phyloP scores from a whole-genome alignment of 2,113 vertebrate species.

The Campylomormyrus numenius region DNA sequence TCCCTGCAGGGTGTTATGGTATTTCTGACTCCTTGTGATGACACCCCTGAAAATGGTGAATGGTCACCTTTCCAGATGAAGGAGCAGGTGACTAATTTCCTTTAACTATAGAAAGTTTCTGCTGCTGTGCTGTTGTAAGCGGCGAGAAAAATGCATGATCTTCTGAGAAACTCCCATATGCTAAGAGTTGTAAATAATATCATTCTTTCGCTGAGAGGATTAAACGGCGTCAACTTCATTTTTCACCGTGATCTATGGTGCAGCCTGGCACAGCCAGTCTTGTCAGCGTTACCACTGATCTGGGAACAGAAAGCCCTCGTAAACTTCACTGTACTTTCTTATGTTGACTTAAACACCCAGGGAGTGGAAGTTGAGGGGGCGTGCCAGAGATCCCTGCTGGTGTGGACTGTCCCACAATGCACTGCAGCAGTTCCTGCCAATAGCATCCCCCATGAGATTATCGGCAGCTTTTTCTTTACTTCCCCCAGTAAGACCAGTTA shows the following conservation, averaged over 20 bases:
- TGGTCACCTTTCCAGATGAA: neutral
- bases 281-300: conserved; percentile 17
- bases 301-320: conserved; percentile 8
- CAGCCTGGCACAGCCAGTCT: conserved; percentile 14
- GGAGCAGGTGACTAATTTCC: neutral
- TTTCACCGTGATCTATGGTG: conserved; percentile 29
- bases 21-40: neutral
- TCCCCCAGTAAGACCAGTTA: neutral
- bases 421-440: neutral
- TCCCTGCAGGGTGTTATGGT: neutral
- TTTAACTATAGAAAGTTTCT: conserved; percentile 2
- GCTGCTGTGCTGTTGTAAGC: neutral
- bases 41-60: neutral
- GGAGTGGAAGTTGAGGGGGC: neutral
- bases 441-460: neutral
- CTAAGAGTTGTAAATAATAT: conserved; percentile 22
- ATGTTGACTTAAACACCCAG: conserved; percentile 11
- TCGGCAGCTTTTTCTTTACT: neutral
- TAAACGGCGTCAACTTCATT: conserved; percentile 12
- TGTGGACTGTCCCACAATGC: neutral
- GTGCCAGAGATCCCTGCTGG: neutral
- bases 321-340: conserved; percentile 19
- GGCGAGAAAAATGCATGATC: neutral
- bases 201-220: conserved; percentile 14
- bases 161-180: conserved; percentile 24